Conservation (phyloP, 1,140 invertebrate genomes). For the Drosophila bifasciata region DNA sequence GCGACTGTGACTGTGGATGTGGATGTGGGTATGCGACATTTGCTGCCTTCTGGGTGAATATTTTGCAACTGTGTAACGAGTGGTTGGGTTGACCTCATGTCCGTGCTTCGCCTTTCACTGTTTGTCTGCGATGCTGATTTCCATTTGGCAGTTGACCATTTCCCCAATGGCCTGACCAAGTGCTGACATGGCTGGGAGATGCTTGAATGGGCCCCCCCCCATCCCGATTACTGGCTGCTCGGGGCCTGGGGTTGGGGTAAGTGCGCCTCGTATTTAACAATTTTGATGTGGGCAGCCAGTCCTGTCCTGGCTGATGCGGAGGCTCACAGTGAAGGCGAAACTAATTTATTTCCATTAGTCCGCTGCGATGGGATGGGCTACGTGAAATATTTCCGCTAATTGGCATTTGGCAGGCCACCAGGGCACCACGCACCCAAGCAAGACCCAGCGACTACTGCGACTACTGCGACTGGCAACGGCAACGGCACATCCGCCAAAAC, state of each 20-base stretch:
- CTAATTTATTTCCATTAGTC: slow-evolving; percentile 73
- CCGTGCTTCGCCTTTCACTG: not conserved
- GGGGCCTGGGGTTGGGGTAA: no score
- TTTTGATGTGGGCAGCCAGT: slow-evolving; percentile 31
- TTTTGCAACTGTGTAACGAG: slow-evolving; percentile 16
- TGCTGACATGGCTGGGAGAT: not conserved
- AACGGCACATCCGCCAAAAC: not conserved
- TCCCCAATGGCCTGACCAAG: not conserved
- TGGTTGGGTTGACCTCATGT: no score
- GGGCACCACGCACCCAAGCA: slow-evolving; percentile 1
- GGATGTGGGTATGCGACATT: slow-evolving; percentile 1
- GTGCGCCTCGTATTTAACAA: slow-evolving; percentile 44
- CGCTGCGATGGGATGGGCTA: slow-evolving; percentile 15
- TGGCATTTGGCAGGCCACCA: slow-evolving; percentile 62
- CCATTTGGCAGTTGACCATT: slow-evolving; percentile 1
- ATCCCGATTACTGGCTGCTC: no score
- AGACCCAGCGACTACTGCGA: not conserved
- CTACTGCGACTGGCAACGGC: no score
- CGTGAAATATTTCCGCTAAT: slow-evolving; percentile 74
- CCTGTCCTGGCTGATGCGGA: no score
- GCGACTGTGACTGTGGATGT: not conserved
- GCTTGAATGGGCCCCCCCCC: not conserved
- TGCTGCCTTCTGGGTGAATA: slow-evolving; percentile 3
- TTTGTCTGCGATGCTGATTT: slow-evolving; percentile 21
- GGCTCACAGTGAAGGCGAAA: slow-evolving; percentile 24